These are phyloP conservation scores for Petrocephalus schoutedeni DNA, from an alignment of 2,797 vertebrate species.

Conservation along the genomic window DNA sequence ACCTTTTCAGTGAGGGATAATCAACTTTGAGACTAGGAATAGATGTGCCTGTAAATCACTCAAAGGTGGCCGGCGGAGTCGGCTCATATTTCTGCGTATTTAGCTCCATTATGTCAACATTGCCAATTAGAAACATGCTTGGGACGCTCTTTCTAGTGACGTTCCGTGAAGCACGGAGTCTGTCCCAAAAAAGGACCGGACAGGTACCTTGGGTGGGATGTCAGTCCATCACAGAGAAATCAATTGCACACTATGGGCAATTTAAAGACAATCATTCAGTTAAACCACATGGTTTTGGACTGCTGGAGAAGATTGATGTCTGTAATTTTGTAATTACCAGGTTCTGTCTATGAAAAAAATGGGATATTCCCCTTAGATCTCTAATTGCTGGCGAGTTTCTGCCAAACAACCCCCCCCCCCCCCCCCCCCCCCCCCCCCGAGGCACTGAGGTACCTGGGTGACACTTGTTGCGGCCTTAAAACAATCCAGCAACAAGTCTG, in stretches of 20 bases:
- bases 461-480: background rate
- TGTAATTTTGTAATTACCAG: background rate
- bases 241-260: background rate
- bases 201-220: background rate
- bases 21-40: background rate
- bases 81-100: background rate
- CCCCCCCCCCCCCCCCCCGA: background rate
- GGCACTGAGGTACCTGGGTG: background rate
- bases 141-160: background rate
- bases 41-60: background rate
- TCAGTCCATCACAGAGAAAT: background rate
- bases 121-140: background rate
- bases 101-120: background rate
- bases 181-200: background rate
- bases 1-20: slow-evolving; percentile 1
- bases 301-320: background rate
- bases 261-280: background rate
- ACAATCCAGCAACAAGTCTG: background rate
- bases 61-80: background rate
- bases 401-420: background rate
- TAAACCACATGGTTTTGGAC: background rate
- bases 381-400: background rate
- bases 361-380: background rate
- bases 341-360: background rate
- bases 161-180: background rate